These are phyloP conservation scores for Drosophila barbarae DNA, from an alignment of 2,888 invertebrate species.

Conservation along the genomic window DNA sequence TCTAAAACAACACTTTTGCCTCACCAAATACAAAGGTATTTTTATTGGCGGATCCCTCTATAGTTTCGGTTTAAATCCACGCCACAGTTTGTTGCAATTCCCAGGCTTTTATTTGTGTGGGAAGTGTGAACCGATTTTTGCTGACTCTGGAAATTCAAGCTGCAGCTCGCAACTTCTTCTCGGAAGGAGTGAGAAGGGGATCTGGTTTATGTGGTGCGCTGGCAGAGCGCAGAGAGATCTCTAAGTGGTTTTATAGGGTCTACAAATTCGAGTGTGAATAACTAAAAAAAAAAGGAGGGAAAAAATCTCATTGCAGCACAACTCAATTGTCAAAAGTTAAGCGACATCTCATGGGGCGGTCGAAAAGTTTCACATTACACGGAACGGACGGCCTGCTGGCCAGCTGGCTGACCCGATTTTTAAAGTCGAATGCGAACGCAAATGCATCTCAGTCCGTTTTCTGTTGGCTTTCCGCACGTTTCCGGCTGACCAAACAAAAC, in stretches of 20 bases:
- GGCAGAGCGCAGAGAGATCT: constrained; percentile 10
- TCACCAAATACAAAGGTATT: background rate
- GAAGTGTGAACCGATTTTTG: constrained; percentile 50
- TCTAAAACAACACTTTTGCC: background rate
- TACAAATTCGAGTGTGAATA: constrained; percentile 48
- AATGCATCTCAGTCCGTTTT: constrained; percentile 34
- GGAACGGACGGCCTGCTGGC: constrained; percentile 6
- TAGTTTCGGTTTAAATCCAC: constrained; percentile 10
- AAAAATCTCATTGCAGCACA: constrained; percentile 44
- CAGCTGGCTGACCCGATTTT: constrained; percentile 63
- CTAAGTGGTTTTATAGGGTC: constrained; percentile 56
- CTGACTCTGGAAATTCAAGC: constrained; percentile 61
- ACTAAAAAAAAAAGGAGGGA: constrained; percentile 18
- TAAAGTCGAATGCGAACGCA: constrained; percentile 58
- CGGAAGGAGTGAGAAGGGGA: constrained; percentile 5
- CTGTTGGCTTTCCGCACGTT: constrained; percentile 45
- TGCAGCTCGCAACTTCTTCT: constrained; percentile 30
- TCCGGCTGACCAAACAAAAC: constrained; percentile 68
- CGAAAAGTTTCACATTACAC: constrained; percentile 55
- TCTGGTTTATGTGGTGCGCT: constrained; percentile 25
- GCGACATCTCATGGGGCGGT: constrained; percentile 38
- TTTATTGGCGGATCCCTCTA: background rate
- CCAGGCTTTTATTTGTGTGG: constrained; percentile 27
- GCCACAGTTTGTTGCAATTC: constrained; percentile 36
- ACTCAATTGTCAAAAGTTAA: constrained; percentile 63